Base-by-base conservation (phyloP, 2,797 vertebrate species). In the Tachyglossus aculeatus region DNA sequence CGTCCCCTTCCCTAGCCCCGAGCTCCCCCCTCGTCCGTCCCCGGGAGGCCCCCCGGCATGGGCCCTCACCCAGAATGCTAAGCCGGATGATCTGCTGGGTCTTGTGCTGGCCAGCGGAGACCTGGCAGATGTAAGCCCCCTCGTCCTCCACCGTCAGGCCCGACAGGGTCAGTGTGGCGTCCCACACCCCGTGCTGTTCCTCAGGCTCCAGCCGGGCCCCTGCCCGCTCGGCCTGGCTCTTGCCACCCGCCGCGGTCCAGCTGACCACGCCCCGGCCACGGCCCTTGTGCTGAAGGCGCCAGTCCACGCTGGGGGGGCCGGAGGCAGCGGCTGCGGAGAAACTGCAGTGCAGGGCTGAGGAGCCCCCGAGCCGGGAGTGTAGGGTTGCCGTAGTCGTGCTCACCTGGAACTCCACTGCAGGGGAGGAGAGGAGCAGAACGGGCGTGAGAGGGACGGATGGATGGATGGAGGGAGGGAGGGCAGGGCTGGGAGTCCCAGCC, bases 251-350 rank as follows among this genome's bases (percentile, higher is more conserved):
- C 2, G 3, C 2, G 1, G 57, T 89, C 89, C 77, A 94, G 59
- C 6, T 90, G 59, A 83, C 94, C 0, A 92, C 74, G 55, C 83
- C 93, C 4, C 9, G 67, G 1, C 96, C 95, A 0, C 64, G 90
- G 54, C 96, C 96, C 74, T 80, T 87, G 68, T 96, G 86, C 81
- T 97, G 96, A 66, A 90, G 84, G 19, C 95, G 89, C 96, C 96
- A 96, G 44, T 95, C 94, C 36, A 97, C 53, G 0, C 16, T 73
- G 41, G 92, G 63, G 3, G 93, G 74, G 0, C 69, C 74, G 4
- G 77, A 78, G 56, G 86, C 74, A 1, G 90, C 64, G 1, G 48
- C 70, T 90, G 86, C 68, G 60, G 92, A 84, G 74, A 95, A 96
- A 63, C 80, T 88, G 74, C 96, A 98, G 85, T 91, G 78, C 38